Evolutionary conservation across 2,797 vertebrate species (phyloP).

Genomic region (Acanthiza pusilla): DNA sequence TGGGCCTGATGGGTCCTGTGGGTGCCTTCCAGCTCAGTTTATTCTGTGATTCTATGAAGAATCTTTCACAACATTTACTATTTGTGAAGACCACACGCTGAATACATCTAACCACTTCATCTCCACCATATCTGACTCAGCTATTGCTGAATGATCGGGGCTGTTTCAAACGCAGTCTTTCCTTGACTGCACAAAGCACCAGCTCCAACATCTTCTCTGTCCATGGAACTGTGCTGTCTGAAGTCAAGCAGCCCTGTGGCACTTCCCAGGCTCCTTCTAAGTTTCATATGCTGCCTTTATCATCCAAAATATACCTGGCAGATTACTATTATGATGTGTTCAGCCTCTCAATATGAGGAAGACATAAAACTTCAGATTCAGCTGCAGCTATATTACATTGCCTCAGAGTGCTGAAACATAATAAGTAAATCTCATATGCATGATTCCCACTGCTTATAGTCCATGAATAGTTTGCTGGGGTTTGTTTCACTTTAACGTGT

Average conservation of each 20-base stretch:
- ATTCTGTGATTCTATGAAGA: not conserved
- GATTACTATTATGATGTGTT: not conserved
- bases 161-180: rapidly evolving
- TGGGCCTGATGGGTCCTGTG: not conserved
- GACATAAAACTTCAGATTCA: not conserved
- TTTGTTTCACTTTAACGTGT: not conserved
- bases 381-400: not conserved
- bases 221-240: not conserved
- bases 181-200: not conserved
- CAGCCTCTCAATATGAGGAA: not conserved
- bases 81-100: not conserved
- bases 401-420: not conserved
- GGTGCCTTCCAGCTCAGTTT: not conserved
- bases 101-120: not conserved
- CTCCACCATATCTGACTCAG: not conserved
- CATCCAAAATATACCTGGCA: not conserved
- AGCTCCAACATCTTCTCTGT: not conserved
- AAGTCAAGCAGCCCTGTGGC: not conserved
- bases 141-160: not conserved
- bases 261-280: not conserved
- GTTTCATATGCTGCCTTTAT: not conserved
- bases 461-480: not conserved
- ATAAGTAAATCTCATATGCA: not conserved
- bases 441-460: not conserved
- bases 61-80: not conserved